These are phyloP conservation scores for Luscinia megarhynchos DNA, from an alignment of 2,797 vertebrate genomes.

Conservation along the genomic window DNA sequence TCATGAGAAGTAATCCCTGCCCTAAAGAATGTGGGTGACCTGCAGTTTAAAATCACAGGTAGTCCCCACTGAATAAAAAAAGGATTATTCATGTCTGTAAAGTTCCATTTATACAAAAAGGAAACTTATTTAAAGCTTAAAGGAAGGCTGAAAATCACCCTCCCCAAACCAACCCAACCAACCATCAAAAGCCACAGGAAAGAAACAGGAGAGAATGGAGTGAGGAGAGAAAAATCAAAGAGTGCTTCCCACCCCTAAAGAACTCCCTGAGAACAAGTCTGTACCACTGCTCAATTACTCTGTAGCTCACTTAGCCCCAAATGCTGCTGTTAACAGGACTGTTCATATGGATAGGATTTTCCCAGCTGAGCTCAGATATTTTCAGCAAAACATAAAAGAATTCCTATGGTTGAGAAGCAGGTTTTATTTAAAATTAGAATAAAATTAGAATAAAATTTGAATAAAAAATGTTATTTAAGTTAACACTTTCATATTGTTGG, in stretches of 20 bases:
- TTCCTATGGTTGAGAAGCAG: accelerated
- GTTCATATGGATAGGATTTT: not conserved
- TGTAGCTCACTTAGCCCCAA: not conserved
- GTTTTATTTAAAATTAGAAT: not conserved
- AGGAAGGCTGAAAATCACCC: not conserved
- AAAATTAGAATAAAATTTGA: not conserved
- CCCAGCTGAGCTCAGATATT: not conserved
- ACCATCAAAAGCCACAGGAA: not conserved
- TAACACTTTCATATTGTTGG: not conserved
- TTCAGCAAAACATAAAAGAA: not conserved
- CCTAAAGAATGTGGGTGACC: not conserved
- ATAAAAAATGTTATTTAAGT: not conserved
- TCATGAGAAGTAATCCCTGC: not conserved
- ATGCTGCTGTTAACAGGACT: not conserved
- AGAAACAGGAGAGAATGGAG: not conserved
- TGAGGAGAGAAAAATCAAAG: not conserved
- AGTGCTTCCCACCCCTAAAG: not conserved
- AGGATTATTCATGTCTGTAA: not conserved
- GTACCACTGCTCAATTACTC: not conserved
- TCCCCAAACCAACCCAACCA: not conserved
- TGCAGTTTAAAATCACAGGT: not conserved
- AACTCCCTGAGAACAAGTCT: accelerated
- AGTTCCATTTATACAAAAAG: not conserved
- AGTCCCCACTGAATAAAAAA: not conserved
- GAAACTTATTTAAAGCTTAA: not conserved